Evolutionary conservation across 2,888 invertebrate genomes (phyloP).

Genomic region (Sminthurinus aureus): DNA sequence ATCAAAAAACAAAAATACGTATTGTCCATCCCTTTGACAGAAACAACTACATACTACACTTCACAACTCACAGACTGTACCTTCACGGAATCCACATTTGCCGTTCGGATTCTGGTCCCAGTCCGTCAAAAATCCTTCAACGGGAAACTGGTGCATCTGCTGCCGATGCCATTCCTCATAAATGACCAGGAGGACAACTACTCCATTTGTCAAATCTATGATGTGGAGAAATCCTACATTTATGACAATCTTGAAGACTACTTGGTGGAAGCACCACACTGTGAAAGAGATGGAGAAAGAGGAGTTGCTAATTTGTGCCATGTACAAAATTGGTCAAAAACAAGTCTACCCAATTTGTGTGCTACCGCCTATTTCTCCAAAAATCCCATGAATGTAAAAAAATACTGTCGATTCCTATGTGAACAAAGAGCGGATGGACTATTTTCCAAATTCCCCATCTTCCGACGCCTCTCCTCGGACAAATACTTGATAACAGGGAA

Average conservation of each 20-base stretch:
- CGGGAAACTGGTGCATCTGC: constrained; percentile 44
- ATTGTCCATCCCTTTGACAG: constrained; percentile 39
- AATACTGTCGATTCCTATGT: constrained; percentile 50
- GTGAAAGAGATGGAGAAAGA: neutral
- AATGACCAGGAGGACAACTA: constrained; percentile 40
- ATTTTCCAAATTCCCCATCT: constrained; percentile 45
- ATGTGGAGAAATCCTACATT: constrained; percentile 37
- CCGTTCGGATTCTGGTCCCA: constrained; percentile 50
- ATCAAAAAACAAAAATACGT: constrained; percentile 27
- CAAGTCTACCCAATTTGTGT: constrained; percentile 48
- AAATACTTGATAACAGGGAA: constrained; percentile 49
- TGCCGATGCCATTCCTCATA: constrained; percentile 51
- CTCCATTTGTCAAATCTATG: constrained; percentile 45
- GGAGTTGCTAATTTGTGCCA: constrained; percentile 45
- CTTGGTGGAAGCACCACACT: constrained; percentile 40
- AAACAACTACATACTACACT: constrained; percentile 48
- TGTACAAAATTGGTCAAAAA: constrained; percentile 35
- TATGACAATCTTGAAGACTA: constrained; percentile 43
- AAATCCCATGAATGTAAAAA: constrained; percentile 41
- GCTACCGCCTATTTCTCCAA: constrained; percentile 46
- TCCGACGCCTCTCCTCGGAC: constrained; percentile 40
- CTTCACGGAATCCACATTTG: constrained; percentile 48
- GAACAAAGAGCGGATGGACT: constrained; percentile 39
- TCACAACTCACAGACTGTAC: constrained; percentile 53
- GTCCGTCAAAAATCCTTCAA: constrained; percentile 32